These are phyloP conservation scores for Heliothis virescens DNA, from an alignment of 1,140 invertebrate genomes.

Conservation along the genomic window DNA sequence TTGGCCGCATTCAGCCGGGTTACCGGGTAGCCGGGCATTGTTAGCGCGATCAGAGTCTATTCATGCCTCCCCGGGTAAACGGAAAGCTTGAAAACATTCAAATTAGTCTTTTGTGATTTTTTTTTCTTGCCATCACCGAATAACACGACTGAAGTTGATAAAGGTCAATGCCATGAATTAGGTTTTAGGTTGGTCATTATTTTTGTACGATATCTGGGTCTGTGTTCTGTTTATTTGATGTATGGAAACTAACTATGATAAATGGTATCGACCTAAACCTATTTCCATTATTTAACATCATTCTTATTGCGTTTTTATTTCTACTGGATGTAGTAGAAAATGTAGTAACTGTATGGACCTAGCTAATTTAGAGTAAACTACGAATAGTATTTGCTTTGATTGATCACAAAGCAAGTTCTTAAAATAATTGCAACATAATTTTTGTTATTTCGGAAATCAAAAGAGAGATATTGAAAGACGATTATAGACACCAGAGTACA, in stretches of 20 bases:
- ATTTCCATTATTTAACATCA: constrained; percentile 7
- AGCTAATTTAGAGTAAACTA: too few species aligned
- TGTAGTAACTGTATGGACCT: too few species aligned
- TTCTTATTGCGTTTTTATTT: constrained; percentile 2
- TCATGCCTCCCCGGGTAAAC: constrained; percentile 70
- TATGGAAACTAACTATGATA: constrained; percentile 22
- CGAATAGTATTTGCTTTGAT: too few species aligned
- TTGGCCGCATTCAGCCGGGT: constrained; percentile 69
- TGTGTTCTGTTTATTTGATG: constrained; percentile 32
- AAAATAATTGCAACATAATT: too few species aligned
- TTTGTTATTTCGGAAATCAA: too few species aligned
- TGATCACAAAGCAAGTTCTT: too few species aligned
- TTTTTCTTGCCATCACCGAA: constrained; percentile 62
- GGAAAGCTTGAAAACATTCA: constrained; percentile 75
- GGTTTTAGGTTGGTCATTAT: constrained; percentile 24
- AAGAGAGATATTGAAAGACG: too few species aligned
- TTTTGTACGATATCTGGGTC: constrained; percentile 10
- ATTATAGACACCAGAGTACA: too few species aligned
- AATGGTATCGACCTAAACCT: constrained; percentile 18
- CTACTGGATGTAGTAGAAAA: neutral
- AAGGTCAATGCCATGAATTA: constrained; percentile 47
- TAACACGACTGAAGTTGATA: constrained; percentile 44
- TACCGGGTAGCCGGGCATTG: constrained; percentile 68
- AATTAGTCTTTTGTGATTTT: constrained; percentile 77
- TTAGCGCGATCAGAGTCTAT: constrained; percentile 72